phyloP scores from a whole-genome alignment of 1,140 invertebrate species.

The Gryllus bimaculatus region DNA sequence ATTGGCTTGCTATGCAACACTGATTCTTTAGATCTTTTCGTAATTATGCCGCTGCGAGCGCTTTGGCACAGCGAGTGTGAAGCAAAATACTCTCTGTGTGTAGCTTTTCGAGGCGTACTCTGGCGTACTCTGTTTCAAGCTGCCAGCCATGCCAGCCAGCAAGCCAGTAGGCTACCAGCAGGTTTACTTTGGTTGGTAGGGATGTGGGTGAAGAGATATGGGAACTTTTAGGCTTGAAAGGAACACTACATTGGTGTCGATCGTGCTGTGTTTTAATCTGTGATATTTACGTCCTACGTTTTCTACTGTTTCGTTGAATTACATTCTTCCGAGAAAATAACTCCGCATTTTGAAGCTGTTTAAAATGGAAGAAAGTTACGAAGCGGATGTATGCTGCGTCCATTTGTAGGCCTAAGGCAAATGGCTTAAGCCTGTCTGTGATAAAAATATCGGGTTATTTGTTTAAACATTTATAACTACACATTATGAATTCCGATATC shows the following conservation, averaged over 20 bases:
- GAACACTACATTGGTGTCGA: background rate
- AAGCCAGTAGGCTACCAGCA: too few relatives aligned
- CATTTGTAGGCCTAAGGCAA: constrained; percentile 10
- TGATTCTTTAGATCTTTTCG: too few relatives aligned
- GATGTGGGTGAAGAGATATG: background rate
- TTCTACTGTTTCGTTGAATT: background rate
- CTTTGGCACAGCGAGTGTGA: too few relatives aligned
- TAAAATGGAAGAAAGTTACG: background rate
- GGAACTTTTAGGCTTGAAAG: background rate
- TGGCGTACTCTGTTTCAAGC: too few relatives aligned
- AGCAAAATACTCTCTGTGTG: too few relatives aligned
- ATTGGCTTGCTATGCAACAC: too few relatives aligned
- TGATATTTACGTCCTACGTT: background rate
- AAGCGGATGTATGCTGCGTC: background rate
- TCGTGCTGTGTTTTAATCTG: background rate
- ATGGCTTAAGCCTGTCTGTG: constrained; percentile 10
- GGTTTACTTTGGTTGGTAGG: background rate
- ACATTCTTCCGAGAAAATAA: background rate
- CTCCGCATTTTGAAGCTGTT: too few relatives aligned
- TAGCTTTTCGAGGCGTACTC: too few relatives aligned
- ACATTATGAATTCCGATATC: background rate
- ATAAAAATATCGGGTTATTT: background rate
- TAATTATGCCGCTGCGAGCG: too few relatives aligned
- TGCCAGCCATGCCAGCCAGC: too few relatives aligned
- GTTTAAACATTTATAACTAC: background rate